Conservation (phyloP, 2,113 vertebrate genomes). For the Dipodomys merriami region DNA sequence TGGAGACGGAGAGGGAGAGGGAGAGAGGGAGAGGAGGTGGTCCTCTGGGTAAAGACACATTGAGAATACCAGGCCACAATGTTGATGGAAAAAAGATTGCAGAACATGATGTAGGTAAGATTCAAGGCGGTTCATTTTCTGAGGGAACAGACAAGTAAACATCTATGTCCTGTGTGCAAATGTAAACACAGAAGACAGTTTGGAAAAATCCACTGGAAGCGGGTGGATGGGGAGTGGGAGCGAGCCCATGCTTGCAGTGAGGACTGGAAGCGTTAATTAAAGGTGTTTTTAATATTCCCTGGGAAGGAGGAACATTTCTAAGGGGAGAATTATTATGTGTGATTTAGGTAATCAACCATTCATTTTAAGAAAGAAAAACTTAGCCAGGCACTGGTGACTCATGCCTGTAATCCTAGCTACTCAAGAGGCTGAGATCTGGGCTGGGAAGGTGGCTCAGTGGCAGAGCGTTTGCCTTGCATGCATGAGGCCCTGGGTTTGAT, state of each 20-base stretch:
- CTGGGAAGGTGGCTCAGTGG: too few species aligned
- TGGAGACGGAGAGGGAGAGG: too few species aligned
- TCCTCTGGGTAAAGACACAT: background rate
- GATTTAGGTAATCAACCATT: background rate
- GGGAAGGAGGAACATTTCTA: background rate
- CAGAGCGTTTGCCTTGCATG: too few species aligned
- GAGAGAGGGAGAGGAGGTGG: background rate
- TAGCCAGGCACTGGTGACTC: too few species aligned
- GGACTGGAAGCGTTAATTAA: background rate
- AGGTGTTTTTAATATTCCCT: background rate
- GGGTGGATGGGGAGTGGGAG: background rate
- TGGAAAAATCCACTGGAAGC: background rate
- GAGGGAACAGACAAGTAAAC: constrained; percentile 1
- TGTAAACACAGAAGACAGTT: background rate
- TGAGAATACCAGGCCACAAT: background rate
- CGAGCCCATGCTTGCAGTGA: background rate
- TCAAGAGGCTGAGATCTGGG: too few species aligned
- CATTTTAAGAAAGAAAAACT: too few species aligned
- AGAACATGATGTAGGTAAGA: background rate
- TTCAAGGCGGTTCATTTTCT: background rate
- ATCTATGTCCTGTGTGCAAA: background rate
- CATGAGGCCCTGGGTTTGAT: too few species aligned
- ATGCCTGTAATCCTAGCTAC: too few species aligned
- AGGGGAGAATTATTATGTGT: background rate
- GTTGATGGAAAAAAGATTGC: background rate